A percentile compares a stretch with the other conserved stretches of the same genome.
Conservation (phyloP, 2,888 invertebrate genomes). For the Cephus runcator region DNA sequence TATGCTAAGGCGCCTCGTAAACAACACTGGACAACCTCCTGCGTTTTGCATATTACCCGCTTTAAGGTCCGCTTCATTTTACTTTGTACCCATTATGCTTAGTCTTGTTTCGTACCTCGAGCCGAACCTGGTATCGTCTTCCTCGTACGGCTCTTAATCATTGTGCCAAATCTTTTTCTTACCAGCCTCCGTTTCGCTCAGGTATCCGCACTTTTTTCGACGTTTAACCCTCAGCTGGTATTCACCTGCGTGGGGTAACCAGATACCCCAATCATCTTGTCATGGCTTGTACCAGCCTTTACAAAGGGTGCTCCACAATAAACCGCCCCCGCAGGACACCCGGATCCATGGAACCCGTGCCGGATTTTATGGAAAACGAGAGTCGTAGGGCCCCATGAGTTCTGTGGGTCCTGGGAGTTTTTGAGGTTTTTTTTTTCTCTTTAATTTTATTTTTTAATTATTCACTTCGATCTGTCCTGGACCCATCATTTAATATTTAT, state of each 20-base stretch:
- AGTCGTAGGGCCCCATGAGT: not conserved
- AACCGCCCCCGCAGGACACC: conserved; percentile 58
- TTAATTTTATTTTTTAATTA: not conserved
- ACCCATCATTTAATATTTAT: not conserved
- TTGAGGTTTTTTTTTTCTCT: not conserved
- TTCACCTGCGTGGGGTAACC: conserved; percentile 53
- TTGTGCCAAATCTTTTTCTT: not conserved
- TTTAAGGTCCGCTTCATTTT: not conserved
- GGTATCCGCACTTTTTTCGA: conserved; percentile 33
- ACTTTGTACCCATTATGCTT: not conserved
- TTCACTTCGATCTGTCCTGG: not conserved
- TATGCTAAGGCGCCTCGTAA: not conserved
- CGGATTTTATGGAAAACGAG: not conserved
- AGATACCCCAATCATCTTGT: conserved; percentile 62
- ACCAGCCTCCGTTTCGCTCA: not conserved
- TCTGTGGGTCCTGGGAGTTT: not conserved
- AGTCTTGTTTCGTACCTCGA: not conserved
- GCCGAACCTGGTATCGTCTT: not conserved
- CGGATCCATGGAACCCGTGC: not conserved
- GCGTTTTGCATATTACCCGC: not conserved
- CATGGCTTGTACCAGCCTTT: conserved; percentile 56
- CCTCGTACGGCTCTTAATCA: not conserved
- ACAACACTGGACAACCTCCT: not conserved
- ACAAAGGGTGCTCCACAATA: conserved; percentile 61
- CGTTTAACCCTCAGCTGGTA: conserved; percentile 44